phyloP scores from a whole-genome alignment of 2,888 invertebrate genomes.

The Plemyria rubiginata region DNA sequence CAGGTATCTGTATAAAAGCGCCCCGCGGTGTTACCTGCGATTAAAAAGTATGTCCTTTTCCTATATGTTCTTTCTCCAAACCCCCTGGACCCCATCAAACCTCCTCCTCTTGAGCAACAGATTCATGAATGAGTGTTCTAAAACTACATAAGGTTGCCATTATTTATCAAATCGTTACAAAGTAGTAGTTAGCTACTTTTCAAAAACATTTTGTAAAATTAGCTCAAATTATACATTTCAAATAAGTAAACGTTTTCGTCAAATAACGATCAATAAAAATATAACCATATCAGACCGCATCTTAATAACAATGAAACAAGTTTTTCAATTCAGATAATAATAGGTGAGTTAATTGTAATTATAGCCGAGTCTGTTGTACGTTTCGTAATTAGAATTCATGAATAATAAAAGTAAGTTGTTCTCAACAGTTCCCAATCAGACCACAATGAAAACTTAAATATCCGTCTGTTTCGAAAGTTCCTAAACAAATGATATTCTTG shows the following conservation, averaged over 20 bases:
- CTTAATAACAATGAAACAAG: conserved; percentile 63
- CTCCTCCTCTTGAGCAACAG: too few relatives aligned
- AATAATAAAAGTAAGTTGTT: conserved; percentile 63
- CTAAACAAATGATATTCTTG: conserved; percentile 60
- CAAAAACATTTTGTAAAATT: conserved; percentile 10
- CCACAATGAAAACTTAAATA: conserved; percentile 63
- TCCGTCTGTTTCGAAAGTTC: conserved; percentile 59
- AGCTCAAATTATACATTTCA: conserved; percentile 31
- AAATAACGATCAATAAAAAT: conserved; percentile 60
- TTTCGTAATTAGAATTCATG: conserved; percentile 67
- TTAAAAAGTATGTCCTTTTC: too few relatives aligned
- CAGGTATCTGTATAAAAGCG: too few relatives aligned
- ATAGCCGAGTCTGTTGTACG: conserved; percentile 58
- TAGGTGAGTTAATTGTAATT: conserved; percentile 67
- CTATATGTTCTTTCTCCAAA: too few relatives aligned
- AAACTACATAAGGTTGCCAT: too few relatives aligned
- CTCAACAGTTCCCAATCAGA: conserved; percentile 60
- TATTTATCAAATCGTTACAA: too few relatives aligned
- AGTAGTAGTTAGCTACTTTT: too few relatives aligned
- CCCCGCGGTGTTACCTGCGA: too few relatives aligned
- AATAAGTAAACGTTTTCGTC: conserved; percentile 39
- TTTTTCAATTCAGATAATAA: conserved; percentile 63
- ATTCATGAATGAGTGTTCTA: too few relatives aligned
- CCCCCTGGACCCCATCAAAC: too few relatives aligned
- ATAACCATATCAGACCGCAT: conserved; percentile 55